Conservation (phyloP, 1,140 invertebrate species). For the Ganaspis sp. region DNA sequence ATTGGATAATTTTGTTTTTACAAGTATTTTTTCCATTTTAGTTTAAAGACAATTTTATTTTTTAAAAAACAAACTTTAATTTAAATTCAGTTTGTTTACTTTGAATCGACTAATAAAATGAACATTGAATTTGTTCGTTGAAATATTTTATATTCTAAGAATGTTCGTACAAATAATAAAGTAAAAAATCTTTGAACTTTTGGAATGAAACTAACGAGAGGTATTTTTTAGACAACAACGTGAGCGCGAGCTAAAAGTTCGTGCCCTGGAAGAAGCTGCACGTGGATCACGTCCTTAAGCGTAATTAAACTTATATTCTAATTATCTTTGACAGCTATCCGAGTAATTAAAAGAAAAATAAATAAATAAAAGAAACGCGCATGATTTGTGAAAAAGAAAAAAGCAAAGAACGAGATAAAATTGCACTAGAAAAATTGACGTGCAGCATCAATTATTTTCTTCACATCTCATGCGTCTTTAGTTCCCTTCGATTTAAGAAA, state of each 20-base stretch:
- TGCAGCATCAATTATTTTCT: conserved; percentile 46
- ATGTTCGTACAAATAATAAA: no score
- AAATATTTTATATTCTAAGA: no score
- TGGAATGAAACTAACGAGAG: conserved; percentile 54
- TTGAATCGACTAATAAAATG: no score
- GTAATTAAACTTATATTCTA: conserved; percentile 48
- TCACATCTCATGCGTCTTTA: conserved; percentile 52
- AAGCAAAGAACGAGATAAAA: conserved; percentile 10
- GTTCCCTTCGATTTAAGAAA: conserved; percentile 46
- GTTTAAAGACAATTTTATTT: no score
- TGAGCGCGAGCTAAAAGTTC: conserved; percentile 89
- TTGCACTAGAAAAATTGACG: conserved; percentile 39
- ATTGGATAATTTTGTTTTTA: no score
- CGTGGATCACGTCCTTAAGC: conserved; percentile 83
- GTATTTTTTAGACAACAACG: conserved; percentile 83
- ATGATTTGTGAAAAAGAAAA: background rate
- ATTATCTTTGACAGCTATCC: conserved; percentile 57
- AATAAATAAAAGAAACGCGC: conserved; percentile 27
- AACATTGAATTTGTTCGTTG: no score
- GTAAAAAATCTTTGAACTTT: background rate
- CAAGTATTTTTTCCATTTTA: no score
- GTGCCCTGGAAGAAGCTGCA: conserved; percentile 89
- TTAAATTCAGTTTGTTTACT: no score
- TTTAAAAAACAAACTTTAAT: no score
- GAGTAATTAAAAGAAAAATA: conserved; percentile 41